A percentile compares a stretch with the other conserved stretches of the same genome.
Evolutionary conservation across 1,140 invertebrate genomes (phyloP).

Genomic region (Araneus ventricosus): DNA sequence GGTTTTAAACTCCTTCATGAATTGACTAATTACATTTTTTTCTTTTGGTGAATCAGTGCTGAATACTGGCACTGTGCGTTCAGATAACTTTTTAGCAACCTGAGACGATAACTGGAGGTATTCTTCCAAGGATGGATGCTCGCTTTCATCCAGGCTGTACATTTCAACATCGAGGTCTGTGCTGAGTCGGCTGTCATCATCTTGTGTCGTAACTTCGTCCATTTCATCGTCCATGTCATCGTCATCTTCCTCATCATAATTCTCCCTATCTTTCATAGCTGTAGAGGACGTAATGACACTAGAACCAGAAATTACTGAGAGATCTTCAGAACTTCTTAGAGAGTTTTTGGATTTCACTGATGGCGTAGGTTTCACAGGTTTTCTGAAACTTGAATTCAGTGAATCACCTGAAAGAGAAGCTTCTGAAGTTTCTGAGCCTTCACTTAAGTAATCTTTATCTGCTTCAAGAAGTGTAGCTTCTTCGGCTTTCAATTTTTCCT

Average conservation of each 20-base stretch:
- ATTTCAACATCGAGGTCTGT: slow-evolving; percentile 62
- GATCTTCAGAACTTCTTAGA: slow-evolving; percentile 40
- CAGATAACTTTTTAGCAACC: slow-evolving; percentile 73
- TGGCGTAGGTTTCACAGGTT: slow-evolving; percentile 25
- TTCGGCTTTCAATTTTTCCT: slow-evolving; percentile 31
- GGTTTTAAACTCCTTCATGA: slow-evolving; percentile 71
- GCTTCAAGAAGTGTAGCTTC: neutral
- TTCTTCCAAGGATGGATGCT: slow-evolving; percentile 72
- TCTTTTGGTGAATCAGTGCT: slow-evolving; percentile 60
- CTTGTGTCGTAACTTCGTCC: slow-evolving; percentile 14
- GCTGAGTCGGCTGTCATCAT: slow-evolving; percentile 70
- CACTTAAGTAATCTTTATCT: slow-evolving; percentile 48
- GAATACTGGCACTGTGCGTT: slow-evolving; percentile 64
- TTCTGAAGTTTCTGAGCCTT: slow-evolving; percentile 63
- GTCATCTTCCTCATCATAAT: slow-evolving; percentile 31
- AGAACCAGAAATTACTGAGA: slow-evolving; percentile 54
- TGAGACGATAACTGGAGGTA: slow-evolving; percentile 71
- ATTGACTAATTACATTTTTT: slow-evolving; percentile 67
- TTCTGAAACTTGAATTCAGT: slow-evolving; percentile 69
- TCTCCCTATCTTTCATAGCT: slow-evolving; percentile 59
- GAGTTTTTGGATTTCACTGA: slow-evolving; percentile 25
- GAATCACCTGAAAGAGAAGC: slow-evolving; percentile 69
- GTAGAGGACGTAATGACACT: slow-evolving; percentile 66
- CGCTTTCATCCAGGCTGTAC: slow-evolving; percentile 61
- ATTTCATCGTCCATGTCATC: slow-evolving; percentile 38